Percentiles rank a stretch among this genome's conserved stretches.
phyloP scores from a whole-genome alignment of 2,797 vertebrate species.

The Anomalospiza imberbis region DNA sequence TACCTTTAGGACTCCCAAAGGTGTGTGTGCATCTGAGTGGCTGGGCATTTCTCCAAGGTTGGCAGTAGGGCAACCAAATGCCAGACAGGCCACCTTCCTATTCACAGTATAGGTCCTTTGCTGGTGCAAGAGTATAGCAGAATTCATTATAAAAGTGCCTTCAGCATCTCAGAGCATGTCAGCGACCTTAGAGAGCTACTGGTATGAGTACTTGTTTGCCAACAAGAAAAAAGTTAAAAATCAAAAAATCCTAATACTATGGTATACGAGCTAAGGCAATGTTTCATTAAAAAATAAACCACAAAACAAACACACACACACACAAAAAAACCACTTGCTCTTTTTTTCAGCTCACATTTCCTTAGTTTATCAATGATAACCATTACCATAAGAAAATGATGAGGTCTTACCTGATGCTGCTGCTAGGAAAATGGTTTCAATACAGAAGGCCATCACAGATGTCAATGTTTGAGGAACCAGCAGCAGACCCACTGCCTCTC shows the following conservation, averaged over 20 bases:
- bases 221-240: background rate
- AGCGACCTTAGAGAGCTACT: background rate
- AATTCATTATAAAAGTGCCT: background rate
- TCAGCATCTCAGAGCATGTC: background rate
- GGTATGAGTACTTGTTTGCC: background rate
- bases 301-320: background rate
- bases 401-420: background rate
- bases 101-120: background rate
- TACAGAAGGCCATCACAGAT: background rate
- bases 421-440: background rate
- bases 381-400: background rate
- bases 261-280: background rate
- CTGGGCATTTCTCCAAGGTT: background rate
- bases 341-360: background rate
- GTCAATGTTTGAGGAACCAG: background rate
- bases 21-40: background rate
- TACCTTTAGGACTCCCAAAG: background rate
- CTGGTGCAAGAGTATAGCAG: background rate
- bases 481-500: background rate
- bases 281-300: background rate
- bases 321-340: background rate
- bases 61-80: background rate
- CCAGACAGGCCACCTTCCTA: background rate
- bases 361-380: background rate
- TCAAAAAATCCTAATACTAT: background rate